Percentiles rank a stretch among this genome's conserved stretches.
Evolutionary conservation across 2,888 invertebrate genomes (phyloP).

Genomic region (Barypeithes pellucidus): DNA sequence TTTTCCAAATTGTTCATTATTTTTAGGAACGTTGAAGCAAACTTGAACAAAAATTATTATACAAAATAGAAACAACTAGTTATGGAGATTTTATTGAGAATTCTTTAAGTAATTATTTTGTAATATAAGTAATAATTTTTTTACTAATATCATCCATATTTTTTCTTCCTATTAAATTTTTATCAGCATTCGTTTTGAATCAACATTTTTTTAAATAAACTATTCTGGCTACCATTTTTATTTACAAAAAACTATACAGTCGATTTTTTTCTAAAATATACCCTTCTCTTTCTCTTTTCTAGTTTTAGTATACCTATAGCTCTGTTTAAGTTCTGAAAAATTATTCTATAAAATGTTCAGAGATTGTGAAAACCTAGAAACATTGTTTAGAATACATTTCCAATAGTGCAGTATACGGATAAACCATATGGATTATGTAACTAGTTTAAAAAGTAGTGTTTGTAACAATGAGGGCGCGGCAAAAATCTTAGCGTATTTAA

Average conservation of each 20-base stretch:
- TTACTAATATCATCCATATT: conserved; percentile 26
- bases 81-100: neutral
- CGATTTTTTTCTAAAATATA: conserved; percentile 42
- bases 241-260: conserved; percentile 47
- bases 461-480: no score
- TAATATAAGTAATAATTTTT: conserved; percentile 8
- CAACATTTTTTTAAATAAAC: conserved; percentile 40
- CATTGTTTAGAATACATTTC: neutral
- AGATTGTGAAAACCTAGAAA: neutral
- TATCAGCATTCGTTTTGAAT: conserved; percentile 18
- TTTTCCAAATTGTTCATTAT: no score
- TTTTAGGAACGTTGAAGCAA: no score
- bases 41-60: no score
- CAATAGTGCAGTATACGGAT: neutral
- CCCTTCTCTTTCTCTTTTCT: conserved; percentile 35
- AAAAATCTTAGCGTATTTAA: no score
- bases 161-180: neutral
- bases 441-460: no score
- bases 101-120: neutral
- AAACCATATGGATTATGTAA: no score
- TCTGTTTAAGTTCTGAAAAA: neutral
- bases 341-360: neutral
- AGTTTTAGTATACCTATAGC: conserved; percentile 26
- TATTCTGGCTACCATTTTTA: conserved; percentile 42
- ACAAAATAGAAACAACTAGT: no score